A percentile compares a stretch with the other conserved stretches of the same genome.
phyloP scores from a whole-genome alignment of 2,797 vertebrate species.

The Falco concolor region DNA sequence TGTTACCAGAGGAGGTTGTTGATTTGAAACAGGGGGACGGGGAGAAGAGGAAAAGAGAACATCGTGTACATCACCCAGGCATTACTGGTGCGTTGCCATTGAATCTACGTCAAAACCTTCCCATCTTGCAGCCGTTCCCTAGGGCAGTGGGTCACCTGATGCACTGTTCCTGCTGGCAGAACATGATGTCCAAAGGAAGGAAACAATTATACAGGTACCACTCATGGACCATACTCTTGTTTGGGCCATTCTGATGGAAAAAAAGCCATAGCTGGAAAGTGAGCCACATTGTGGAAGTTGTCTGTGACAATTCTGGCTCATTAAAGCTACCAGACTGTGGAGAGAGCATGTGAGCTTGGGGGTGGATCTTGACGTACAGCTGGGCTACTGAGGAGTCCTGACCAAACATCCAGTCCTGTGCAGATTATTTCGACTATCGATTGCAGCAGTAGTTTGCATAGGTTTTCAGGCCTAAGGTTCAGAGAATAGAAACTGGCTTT shows the following conservation, averaged over 20 bases:
- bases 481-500: neutral
- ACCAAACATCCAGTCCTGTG: neutral
- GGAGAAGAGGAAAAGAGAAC: neutral
- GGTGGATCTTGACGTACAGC: neutral
- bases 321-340: neutral
- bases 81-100: neutral
- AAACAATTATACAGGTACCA: slow-evolving; percentile 1
- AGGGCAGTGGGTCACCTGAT: neutral
- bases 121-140: slow-evolving; percentile 1
- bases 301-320: neutral
- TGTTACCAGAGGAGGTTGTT: neutral
- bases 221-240: neutral
- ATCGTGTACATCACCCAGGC: neutral
- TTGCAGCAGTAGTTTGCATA: neutral
- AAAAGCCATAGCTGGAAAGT: neutral
- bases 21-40: neutral
- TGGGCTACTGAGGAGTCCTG: neutral
- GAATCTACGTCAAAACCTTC: neutral
- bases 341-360: neutral
- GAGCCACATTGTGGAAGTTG: neutral
- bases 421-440: neutral
- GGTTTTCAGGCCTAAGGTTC: neutral
- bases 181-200: neutral
- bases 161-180: neutral
- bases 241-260: neutral